Evolutionary conservation across 2,797 vertebrate species (phyloP).

Genomic region (Trematomus bernacchii): DNA sequence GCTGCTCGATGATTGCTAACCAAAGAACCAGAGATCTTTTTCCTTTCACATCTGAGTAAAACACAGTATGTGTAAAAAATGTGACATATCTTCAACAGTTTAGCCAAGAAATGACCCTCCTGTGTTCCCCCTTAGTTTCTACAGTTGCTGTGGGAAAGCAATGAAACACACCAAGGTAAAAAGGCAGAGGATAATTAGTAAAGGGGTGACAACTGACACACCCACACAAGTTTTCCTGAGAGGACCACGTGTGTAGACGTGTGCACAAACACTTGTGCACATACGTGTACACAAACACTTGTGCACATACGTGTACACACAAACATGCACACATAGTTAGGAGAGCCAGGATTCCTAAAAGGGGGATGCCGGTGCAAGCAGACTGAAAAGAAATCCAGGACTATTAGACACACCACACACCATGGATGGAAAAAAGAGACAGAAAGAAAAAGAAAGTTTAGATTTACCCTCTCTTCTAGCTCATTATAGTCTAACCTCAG

Average conservation of each 20-base stretch:
- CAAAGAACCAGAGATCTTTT: neutral
- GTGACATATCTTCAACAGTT: conserved; percentile 18
- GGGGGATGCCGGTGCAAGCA: conserved; percentile 79
- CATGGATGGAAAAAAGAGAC: conserved; percentile 58
- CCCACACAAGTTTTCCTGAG: conserved; percentile 58
- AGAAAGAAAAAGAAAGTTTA: conserved; percentile 74
- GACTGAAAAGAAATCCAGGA: conserved; percentile 71
- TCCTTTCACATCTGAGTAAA: neutral
- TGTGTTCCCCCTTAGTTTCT: conserved; percentile 22
- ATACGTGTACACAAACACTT: conserved; percentile 63
- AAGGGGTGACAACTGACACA: conserved; percentile 59
- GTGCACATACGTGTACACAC: conserved; percentile 63
- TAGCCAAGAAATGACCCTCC: conserved; percentile 1
- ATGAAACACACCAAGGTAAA: conserved; percentile 62
- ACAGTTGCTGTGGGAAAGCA: conserved; percentile 57
- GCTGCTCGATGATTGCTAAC: neutral
- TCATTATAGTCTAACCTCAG: conserved; percentile 92
- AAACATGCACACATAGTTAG: conserved; percentile 68
- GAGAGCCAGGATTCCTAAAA: conserved; percentile 63
- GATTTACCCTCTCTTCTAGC: conserved; percentile 93
- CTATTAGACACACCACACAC: conserved; percentile 74
- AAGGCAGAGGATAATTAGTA: conserved; percentile 62
- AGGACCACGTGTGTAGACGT: conserved; percentile 47
- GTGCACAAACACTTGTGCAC: conserved; percentile 63
- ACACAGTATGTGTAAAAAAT: conserved; percentile 15